Percentiles rank a stretch among this genome's conserved stretches.
Conservation (phyloP, 2,888 invertebrate species). For the Molanna angustata region DNA sequence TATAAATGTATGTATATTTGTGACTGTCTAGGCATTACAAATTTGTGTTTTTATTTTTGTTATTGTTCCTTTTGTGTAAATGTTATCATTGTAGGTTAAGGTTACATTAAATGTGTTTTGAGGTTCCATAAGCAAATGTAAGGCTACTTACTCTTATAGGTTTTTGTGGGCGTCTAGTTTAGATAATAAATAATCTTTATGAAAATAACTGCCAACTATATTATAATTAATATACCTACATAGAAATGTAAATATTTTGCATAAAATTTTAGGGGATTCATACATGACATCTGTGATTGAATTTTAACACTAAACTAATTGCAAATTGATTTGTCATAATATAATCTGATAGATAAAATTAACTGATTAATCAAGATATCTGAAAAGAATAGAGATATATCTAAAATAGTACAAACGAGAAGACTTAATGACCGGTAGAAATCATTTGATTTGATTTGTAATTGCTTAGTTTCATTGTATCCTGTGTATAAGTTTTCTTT, state of each 20-base stretch:
- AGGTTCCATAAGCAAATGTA: conserved; percentile 22
- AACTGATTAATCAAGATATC: not conserved
- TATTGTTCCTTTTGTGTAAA: conserved; percentile 32
- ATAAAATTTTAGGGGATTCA: conserved; percentile 29
- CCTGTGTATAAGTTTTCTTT: conserved; percentile 61
- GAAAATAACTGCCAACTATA: conserved; percentile 34
- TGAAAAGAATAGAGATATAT: conserved; percentile 41
- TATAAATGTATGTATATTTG: conserved; percentile 27
- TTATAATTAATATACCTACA: too few species aligned
- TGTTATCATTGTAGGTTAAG: conserved; percentile 25
- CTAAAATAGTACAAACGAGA: conserved; percentile 61
- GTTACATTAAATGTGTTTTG: conserved; percentile 26
- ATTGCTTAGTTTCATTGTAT: conserved; percentile 60
- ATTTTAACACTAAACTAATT: conserved; percentile 21
- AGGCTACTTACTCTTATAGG: conserved; percentile 25
- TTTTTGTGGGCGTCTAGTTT: conserved; percentile 29
- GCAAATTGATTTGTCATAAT: conserved; percentile 22
- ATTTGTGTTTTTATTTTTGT: conserved; percentile 23
- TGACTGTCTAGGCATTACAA: conserved; percentile 26
- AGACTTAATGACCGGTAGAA: conserved; percentile 58
- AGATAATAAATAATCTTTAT: conserved; percentile 24
- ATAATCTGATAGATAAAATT: conserved; percentile 9
- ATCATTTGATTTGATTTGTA: conserved; percentile 48
- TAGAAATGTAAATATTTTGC: conserved; percentile 32
- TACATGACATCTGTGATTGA: conserved; percentile 33